A percentile compares a stretch with the other conserved stretches of the same genome.
phyloP scores from a whole-genome alignment of 2,797 vertebrate species.

The Peromyscus eremicus region DNA sequence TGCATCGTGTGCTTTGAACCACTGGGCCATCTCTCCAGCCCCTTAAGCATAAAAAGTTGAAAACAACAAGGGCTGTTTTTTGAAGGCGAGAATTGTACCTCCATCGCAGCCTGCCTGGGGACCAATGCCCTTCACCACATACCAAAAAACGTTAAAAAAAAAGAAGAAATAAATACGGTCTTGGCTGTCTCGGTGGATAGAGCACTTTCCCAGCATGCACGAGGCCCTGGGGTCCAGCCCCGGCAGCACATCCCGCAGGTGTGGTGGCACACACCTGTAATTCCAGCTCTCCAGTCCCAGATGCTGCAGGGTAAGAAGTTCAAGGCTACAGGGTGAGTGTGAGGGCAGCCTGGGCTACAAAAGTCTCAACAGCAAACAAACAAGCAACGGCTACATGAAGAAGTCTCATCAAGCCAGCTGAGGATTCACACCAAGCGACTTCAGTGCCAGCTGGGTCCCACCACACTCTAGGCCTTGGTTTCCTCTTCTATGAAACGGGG shows the following conservation, averaged over 20 bases:
- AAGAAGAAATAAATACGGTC: background rate
- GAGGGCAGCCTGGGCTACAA: background rate
- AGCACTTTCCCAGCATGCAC: too few species aligned
- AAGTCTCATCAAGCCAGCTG: background rate
- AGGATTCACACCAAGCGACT: background rate
- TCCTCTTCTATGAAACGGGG: conserved; percentile 49
- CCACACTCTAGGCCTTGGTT: conserved; percentile 3
- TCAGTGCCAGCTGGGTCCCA: background rate
- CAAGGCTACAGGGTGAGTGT: background rate
- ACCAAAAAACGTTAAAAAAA: background rate
- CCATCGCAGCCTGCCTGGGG: background rate
- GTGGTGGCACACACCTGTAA: background rate
- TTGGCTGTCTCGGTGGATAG: background rate
- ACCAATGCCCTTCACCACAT: background rate
- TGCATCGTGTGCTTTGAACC: too few species aligned
- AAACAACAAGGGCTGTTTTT: background rate
- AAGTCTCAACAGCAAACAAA: background rate
- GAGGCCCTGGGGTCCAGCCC: background rate
- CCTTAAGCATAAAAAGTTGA: background rate
- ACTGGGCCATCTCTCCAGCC: background rate
- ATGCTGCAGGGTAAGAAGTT: background rate
- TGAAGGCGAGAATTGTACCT: background rate
- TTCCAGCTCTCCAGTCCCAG: background rate
- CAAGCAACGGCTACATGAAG: background rate
- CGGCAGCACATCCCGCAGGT: background rate